Evolutionary conservation across 1,140 invertebrate species (phyloP).

Genomic region (Euura saliciscinereae): DNA sequence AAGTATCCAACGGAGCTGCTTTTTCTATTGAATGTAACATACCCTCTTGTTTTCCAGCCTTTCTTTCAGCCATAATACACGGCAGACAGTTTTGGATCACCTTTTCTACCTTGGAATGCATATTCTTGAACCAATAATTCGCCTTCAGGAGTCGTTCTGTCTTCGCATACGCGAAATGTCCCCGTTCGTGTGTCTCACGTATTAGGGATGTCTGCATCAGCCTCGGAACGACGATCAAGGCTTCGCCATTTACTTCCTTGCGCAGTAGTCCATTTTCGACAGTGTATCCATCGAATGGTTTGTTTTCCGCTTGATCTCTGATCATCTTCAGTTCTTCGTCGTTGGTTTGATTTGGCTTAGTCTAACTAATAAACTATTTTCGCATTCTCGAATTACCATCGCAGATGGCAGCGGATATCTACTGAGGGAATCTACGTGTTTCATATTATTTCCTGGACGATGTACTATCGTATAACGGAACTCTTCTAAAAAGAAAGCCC

Average conservation of each 20-base stretch:
- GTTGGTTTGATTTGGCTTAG: not conserved
- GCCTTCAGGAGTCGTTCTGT: slow-evolving; percentile 41
- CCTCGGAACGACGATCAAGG: slow-evolving; percentile 26
- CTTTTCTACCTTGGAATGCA: slow-evolving; percentile 37
- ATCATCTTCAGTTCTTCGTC: not conserved
- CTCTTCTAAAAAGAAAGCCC: slow-evolving; percentile 33
- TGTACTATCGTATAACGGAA: slow-evolving; percentile 33
- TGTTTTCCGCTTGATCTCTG: not conserved
- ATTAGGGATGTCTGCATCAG: slow-evolving; percentile 31
- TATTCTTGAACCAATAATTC: slow-evolving; percentile 44
- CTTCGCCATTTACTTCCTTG: slow-evolving; percentile 10
- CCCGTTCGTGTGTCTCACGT: slow-evolving; percentile 35
- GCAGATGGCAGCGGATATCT: slow-evolving; percentile 20
- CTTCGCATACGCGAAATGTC: slow-evolving; percentile 43
- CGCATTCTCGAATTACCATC: not conserved
- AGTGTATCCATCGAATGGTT: too few relatives aligned
- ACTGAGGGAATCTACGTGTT: slow-evolving; percentile 42
- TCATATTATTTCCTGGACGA: slow-evolving; percentile 30
- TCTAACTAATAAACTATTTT: too few relatives aligned
- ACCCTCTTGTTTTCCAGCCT: slow-evolving; percentile 53
- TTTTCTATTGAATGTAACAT: slow-evolving; percentile 42
- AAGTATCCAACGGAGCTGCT: slow-evolving; percentile 34
- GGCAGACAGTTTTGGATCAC: slow-evolving; percentile 39
- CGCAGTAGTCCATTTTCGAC: slow-evolving; percentile 39
- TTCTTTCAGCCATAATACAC: slow-evolving; percentile 47